These are phyloP conservation scores for Betta splendens DNA, from an alignment of 2,797 vertebrate species.

Conservation along the genomic window DNA sequence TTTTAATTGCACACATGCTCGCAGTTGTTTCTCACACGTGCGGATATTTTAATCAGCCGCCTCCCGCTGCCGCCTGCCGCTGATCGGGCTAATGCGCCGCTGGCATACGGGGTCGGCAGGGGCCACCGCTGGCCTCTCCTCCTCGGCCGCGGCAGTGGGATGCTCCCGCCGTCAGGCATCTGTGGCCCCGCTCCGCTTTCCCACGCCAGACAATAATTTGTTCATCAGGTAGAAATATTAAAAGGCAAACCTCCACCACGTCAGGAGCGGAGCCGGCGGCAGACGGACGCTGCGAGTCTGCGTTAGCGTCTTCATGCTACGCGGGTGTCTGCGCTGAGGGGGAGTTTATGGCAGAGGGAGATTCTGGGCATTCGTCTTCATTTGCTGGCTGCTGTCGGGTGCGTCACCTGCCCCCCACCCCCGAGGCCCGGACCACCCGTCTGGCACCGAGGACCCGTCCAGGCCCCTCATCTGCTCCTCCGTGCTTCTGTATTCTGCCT, in stretches of 20 bases:
- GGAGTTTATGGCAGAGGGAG: constrained; percentile 63
- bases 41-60: constrained; percentile 28
- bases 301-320: not conserved
- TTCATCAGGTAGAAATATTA: constrained; percentile 2
- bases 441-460: constrained; percentile 35
- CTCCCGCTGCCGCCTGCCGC: constrained; percentile 28
- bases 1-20: not conserved
- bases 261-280: not conserved
- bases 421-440: constrained; percentile 44
- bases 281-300: constrained; percentile 25
- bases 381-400: constrained; percentile 58
- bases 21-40: constrained; percentile 8
- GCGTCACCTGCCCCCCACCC: constrained; percentile 57
- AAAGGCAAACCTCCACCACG: constrained; percentile 24
- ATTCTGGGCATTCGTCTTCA: constrained; percentile 78
- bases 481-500: constrained; percentile 57
- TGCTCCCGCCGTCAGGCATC: constrained; percentile 68
- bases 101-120: constrained; percentile 62
- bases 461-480: constrained; percentile 26
- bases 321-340: constrained; percentile 35
- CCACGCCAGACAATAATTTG: constrained; percentile 12
- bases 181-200: constrained; percentile 63
- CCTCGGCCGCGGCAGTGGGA: constrained; percentile 68
- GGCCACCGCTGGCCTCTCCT: constrained; percentile 46
- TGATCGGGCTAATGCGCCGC: constrained; percentile 50